phyloP scores from a whole-genome alignment of 2,888 invertebrate species.

The Dysmachus trigonus region DNA sequence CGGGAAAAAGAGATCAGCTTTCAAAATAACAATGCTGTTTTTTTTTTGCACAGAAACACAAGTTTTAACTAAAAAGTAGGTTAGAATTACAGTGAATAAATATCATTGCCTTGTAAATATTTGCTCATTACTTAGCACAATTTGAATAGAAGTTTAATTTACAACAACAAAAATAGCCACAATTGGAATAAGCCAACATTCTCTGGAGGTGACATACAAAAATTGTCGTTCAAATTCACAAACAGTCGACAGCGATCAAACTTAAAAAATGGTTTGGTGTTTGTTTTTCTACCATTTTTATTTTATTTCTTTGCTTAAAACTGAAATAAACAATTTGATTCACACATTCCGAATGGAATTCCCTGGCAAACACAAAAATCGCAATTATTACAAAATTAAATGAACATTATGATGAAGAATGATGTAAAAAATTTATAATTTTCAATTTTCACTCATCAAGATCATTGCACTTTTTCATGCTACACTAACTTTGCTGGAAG shows the following conservation, averaged over 20 bases:
- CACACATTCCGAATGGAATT: neutral
- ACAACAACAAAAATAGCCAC: neutral
- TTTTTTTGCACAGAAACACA: neutral
- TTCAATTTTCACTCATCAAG: neutral
- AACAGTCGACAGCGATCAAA: neutral
- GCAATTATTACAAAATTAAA: neutral
- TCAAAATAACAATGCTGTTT: neutral
- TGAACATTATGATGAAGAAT: neutral
- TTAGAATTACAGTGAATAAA: neutral
- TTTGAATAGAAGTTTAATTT: neutral
- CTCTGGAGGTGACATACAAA: constrained; percentile 34
- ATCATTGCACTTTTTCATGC: neutral
- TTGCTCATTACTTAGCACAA: neutral
- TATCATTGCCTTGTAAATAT: neutral
- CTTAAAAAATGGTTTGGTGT: neutral
- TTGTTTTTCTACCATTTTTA: neutral
- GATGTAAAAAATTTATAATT: neutral
- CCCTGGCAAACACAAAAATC: neutral
- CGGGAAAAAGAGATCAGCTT: neutral
- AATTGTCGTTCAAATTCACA: neutral
- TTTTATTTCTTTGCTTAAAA: neutral
- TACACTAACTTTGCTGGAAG: neutral
- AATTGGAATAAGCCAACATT: neutral
- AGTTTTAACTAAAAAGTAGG: neutral
- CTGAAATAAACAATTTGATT: neutral